Percentiles rank a stretch among this genome's conserved stretches.
Conservation (phyloP, 2,113 vertebrate species). For the Apodemus sylvaticus region DNA sequence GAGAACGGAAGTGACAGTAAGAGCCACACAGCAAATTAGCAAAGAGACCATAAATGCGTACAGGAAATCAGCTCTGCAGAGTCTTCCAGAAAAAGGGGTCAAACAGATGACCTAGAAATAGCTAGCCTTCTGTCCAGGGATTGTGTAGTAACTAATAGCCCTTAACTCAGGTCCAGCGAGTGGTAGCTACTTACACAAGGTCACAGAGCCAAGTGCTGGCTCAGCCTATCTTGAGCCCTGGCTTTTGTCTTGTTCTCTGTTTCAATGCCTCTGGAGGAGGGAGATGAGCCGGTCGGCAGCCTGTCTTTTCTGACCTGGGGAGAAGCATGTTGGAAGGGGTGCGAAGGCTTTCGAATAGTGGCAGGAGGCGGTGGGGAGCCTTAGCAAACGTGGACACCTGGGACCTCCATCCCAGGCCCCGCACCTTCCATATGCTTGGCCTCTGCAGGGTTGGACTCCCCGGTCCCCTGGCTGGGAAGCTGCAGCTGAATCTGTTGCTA, state of each 20-base stretch:
- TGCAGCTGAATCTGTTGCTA: constrained; percentile 71
- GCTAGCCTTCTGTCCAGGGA: neutral
- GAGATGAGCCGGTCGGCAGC: neutral
- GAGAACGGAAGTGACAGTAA: neutral
- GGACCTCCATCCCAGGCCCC: neutral
- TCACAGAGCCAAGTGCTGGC: neutral
- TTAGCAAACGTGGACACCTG: constrained; percentile 9
- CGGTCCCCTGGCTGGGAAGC: constrained; percentile 58
- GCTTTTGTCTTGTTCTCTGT: neutral
- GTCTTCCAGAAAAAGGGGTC: neutral
- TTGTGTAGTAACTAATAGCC: neutral
- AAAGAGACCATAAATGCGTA: neutral
- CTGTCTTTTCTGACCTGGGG: constrained; percentile 45
- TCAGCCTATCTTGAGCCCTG: neutral
- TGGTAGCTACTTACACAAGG: neutral
- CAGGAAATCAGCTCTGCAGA: neutral
- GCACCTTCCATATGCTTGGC: constrained; percentile 17
- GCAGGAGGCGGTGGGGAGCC: constrained; percentile 23
- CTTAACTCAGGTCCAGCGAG: constrained; percentile 22
- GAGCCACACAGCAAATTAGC: neutral
- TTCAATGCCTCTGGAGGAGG: neutral
- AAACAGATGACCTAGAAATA: neutral
- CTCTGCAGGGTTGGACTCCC: neutral
- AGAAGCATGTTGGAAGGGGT: neutral
- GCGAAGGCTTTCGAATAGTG: neutral